A percentile compares a stretch with the other conserved stretches of the same genome.
phyloP scores from a whole-genome alignment of 2,113 vertebrate genomes.

The Odontesthes bonariensis region DNA sequence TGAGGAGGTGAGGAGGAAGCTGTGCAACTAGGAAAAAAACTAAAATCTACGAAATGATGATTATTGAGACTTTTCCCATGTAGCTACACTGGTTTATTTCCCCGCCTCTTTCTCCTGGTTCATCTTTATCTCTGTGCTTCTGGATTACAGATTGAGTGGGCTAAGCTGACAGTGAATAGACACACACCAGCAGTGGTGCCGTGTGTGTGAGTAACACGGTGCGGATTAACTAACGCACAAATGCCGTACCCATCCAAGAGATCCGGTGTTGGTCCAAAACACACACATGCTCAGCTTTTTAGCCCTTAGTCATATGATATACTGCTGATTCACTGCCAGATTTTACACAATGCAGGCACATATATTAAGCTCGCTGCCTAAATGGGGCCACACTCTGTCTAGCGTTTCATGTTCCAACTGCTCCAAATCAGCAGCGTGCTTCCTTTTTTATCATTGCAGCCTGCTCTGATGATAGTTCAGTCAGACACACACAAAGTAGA shows the following conservation, averaged over 20 bases:
- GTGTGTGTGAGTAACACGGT: constrained; percentile 63
- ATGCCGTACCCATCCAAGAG: constrained; percentile 58
- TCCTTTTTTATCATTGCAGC: neutral
- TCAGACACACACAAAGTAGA: neutral
- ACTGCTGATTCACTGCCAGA: constrained; percentile 42
- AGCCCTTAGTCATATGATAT: constrained; percentile 21
- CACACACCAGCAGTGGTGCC: constrained; percentile 52
- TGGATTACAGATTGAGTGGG: constrained; percentile 69
- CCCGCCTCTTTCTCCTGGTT: neutral
- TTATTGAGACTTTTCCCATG: constrained; percentile 9
- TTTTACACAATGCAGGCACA: constrained; percentile 31
- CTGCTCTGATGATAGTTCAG: neutral
- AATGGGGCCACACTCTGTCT: constrained; percentile 4
- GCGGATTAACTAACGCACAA: constrained; percentile 67
- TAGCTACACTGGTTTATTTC: constrained; percentile 24
- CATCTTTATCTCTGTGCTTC: constrained; percentile 2
- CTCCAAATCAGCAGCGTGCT: constrained; percentile 10
- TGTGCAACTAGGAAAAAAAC: neutral
- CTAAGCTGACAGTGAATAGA: constrained; percentile 57
- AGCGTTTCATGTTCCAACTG: constrained; percentile 5
- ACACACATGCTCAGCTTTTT: constrained; percentile 22
- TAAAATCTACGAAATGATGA: constrained; percentile 12
- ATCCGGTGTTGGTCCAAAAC: constrained; percentile 30
- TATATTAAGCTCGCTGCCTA: constrained; percentile 8
- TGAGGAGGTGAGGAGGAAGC: neutral